Conservation (phyloP, 2,797 vertebrate genomes). For the Microcaecilia unicolor region DNA sequence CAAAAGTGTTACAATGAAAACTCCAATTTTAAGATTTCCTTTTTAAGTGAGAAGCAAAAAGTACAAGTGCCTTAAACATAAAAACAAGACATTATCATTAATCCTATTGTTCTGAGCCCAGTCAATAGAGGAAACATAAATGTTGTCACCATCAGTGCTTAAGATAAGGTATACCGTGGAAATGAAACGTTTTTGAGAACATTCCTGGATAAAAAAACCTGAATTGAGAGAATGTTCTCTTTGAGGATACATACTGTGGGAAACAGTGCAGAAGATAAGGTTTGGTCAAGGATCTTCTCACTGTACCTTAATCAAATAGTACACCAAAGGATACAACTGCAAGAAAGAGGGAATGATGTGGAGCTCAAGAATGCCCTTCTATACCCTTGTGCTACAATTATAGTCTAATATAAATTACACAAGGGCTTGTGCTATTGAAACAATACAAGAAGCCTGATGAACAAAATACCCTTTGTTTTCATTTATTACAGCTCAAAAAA, state of each 20-base stretch:
- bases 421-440: too few relatives aligned
- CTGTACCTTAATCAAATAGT: slow-evolving; percentile 45
- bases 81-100: slow-evolving; percentile 47
- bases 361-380: slow-evolving; percentile 26
- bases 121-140: slow-evolving; percentile 54
- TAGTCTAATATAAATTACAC: too few relatives aligned
- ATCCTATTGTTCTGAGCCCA: slow-evolving; percentile 52
- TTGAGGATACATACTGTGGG: slow-evolving; percentile 51
- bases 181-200: slow-evolving; percentile 58
- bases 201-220: slow-evolving; percentile 64
- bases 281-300: slow-evolving; percentile 54
- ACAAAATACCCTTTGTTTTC: too few relatives aligned
- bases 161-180: slow-evolving; percentile 55
- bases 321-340: slow-evolving; percentile 18
- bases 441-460: too few relatives aligned
- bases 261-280: slow-evolving; percentile 48
- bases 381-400: too few relatives aligned
- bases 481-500: too few relatives aligned
- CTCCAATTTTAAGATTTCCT: too few relatives aligned
- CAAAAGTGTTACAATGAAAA: too few relatives aligned
- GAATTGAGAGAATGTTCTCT: slow-evolving; percentile 50
- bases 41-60: slow-evolving; percentile 46
- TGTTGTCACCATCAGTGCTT: slow-evolving; percentile 42
- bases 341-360: slow-evolving; percentile 17
- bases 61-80: slow-evolving; percentile 47